Conservation (phyloP, 2,113 vertebrate genomes). For the Lepidiolamprologus cunningtoni region DNA sequence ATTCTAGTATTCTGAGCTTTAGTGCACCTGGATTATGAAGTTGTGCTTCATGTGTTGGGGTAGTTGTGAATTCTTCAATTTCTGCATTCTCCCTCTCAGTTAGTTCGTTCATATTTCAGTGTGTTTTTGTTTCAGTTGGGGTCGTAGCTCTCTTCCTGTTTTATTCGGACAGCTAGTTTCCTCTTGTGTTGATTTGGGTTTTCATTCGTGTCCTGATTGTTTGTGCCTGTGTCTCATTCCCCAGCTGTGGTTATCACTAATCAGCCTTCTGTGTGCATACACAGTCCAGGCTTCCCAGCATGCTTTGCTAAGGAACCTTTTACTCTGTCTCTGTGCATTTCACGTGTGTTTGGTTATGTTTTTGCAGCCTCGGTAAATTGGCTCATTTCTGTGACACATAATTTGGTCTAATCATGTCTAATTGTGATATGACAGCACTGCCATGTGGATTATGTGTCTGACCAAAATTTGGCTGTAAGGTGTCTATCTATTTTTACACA, state of each 20-base stretch:
- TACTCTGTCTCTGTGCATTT: rapidly evolving
- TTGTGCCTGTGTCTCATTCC: neutral
- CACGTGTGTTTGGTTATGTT: neutral
- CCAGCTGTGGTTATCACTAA: neutral
- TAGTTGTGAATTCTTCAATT: neutral
- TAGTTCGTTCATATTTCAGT: rapidly evolving
- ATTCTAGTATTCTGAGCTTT: neutral
- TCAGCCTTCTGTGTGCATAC: neutral
- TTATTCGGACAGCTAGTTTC: neutral
- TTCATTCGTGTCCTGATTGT: neutral
- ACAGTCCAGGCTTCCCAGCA: rapidly evolving
- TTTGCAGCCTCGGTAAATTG: neutral
- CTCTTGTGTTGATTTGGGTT: neutral
- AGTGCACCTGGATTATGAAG: neutral
- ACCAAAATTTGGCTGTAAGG: neutral
- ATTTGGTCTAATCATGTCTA: neutral
- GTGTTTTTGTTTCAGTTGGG: neutral
- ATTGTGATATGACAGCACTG: neutral
- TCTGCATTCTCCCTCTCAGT: rapidly evolving
- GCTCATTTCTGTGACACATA: neutral
- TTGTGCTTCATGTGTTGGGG: neutral
- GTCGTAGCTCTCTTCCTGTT: neutral
- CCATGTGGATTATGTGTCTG: neutral
- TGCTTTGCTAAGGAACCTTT: neutral
- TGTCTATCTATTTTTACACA: neutral